These are phyloP conservation scores for Sebastes kiyomatsui DNA, from an alignment of 2,797 vertebrate species.

Conservation along the genomic window DNA sequence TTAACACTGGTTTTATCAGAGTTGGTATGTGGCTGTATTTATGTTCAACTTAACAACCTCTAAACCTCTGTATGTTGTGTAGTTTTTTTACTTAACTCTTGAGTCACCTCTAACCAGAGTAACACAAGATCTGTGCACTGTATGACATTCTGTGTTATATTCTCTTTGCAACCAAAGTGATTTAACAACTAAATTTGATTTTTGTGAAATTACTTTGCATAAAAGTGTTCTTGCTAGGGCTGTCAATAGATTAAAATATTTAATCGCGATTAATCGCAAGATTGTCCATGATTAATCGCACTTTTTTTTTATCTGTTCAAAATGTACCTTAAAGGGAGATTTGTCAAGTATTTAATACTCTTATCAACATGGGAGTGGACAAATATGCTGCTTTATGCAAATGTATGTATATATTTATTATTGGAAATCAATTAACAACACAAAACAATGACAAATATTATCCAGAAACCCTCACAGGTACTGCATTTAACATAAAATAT, in stretches of 20 bases:
- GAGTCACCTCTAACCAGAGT: constrained; percentile 24
- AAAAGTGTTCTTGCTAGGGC: not conserved
- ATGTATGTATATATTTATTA: too few relatives aligned
- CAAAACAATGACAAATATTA: too few relatives aligned
- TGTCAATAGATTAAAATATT: too few relatives aligned
- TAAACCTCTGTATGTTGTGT: not conserved
- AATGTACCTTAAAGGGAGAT: too few relatives aligned
- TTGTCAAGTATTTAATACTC: too few relatives aligned
- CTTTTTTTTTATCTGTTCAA: too few relatives aligned
- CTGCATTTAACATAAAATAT: too few relatives aligned
- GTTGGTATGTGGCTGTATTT: constrained; percentile 48
- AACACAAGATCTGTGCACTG: constrained; percentile 21
- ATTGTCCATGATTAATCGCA: too few relatives aligned
- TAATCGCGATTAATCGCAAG: not conserved
- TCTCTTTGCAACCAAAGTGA: not conserved
- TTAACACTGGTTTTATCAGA: not conserved
- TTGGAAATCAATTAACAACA: too few relatives aligned
- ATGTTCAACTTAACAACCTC: constrained; percentile 30
- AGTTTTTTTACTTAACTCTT: not conserved
- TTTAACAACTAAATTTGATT: not conserved
- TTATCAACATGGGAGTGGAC: too few relatives aligned
- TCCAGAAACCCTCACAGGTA: too few relatives aligned
- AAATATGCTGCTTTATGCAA: too few relatives aligned
- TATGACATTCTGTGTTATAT: not conserved
- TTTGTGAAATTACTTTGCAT: constrained; percentile 9